These are phyloP conservation scores for Omphaloscelis lunosa DNA, from an alignment of 2,888 invertebrate species.

Conservation along the genomic window DNA sequence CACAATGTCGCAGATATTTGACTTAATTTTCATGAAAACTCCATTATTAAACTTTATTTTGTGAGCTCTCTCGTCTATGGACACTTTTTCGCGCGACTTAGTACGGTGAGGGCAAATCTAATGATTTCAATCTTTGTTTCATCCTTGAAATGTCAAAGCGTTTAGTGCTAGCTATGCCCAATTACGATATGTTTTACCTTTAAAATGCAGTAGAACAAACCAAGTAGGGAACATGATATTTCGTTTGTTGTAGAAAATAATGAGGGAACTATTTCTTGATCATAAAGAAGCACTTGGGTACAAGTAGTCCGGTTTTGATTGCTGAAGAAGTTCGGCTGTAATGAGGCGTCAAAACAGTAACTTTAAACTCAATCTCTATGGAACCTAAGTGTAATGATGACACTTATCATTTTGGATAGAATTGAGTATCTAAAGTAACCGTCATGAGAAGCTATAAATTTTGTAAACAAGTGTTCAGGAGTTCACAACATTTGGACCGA, in stretches of 20 bases:
- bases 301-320: not conserved
- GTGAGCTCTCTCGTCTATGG: no score
- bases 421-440: no score
- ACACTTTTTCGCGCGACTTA: no score
- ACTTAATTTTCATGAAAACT: no score
- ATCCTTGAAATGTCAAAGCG: not conserved
- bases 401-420: not conserved
- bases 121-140: not conserved
- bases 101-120: no score
- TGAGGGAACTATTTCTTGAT: not conserved
- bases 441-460: no score
- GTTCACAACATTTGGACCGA: no score
- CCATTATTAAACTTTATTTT: no score
- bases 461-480: no score
- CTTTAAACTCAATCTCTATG: not conserved
- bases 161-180: no score
- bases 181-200: not conserved
- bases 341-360: not conserved
- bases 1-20: no score
- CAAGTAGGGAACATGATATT: not conserved
- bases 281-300: not conserved
- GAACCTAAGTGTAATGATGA: not conserved
- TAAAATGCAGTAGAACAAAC: not conserved
- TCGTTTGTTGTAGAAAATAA: not conserved
- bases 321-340: not conserved